These are phyloP conservation scores for Andrena bucephala DNA, from an alignment of 2,888 invertebrate genomes.

Conservation along the genomic window DNA sequence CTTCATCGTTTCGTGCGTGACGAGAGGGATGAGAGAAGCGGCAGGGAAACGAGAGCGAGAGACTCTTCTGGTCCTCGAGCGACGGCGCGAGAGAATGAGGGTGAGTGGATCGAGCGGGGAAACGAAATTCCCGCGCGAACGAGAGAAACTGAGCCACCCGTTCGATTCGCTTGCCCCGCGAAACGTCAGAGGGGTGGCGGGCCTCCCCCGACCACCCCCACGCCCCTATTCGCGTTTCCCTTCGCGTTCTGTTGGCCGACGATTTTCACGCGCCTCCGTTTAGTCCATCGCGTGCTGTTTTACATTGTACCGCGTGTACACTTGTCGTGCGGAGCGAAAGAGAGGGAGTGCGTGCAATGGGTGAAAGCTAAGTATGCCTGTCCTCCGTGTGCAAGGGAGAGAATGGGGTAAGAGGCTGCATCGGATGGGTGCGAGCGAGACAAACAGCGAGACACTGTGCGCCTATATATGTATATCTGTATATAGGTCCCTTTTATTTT, in stretches of 20 bases:
- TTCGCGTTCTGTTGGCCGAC: slow-evolving; percentile 32
- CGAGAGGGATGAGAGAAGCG: slow-evolving; percentile 30
- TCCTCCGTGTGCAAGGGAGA: neutral
- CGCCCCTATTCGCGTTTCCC: slow-evolving; percentile 5
- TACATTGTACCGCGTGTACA: slow-evolving; percentile 22
- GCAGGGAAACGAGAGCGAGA: slow-evolving; percentile 23
- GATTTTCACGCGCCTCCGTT: slow-evolving; percentile 34
- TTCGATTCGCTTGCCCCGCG: slow-evolving; percentile 27
- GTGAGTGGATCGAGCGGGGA: slow-evolving; percentile 17
- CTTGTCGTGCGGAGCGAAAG: slow-evolving; percentile 30
- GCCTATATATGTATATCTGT: slow-evolving; percentile 67
- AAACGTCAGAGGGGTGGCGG: neutral
- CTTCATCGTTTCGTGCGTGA: slow-evolving; percentile 73
- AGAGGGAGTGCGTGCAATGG: slow-evolving; percentile 80
- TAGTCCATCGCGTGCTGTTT: slow-evolving; percentile 20
- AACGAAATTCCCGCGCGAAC: slow-evolving; percentile 41
- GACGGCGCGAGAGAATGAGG: neutral
- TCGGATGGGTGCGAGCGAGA: slow-evolving; percentile 27
- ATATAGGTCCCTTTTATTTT: slow-evolving; percentile 56
- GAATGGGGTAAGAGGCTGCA: slow-evolving; percentile 4
- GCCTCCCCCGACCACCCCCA: neutral
- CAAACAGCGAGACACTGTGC: slow-evolving; percentile 64
- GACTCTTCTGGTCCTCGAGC: neutral
- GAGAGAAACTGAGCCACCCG: slow-evolving; percentile 19
- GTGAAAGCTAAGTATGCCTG: neutral